Percentiles rank a stretch among this genome's conserved stretches.
These are phyloP conservation scores for Hystrix brachyura DNA, from an alignment of 2,113 vertebrate species.

Conservation along the genomic window DNA sequence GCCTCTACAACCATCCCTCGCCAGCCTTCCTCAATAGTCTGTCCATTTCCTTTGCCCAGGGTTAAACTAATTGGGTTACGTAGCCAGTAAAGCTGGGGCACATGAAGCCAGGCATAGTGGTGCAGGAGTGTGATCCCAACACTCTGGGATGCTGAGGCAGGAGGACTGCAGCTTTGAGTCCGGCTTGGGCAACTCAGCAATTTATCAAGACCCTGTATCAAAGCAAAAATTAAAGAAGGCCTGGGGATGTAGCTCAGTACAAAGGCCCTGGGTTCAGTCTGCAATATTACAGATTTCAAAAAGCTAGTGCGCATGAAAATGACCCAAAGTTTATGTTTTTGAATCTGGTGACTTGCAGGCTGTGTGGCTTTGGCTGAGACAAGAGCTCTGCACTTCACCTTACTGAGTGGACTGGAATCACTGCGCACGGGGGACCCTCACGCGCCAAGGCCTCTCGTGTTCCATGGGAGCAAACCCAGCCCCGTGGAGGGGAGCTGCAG, in stretches of 20 bases:
- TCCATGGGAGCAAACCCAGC: background rate
- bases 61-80: background rate
- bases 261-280: background rate
- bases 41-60: background rate
- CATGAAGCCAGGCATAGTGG: background rate
- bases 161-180: background rate
- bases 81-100: background rate
- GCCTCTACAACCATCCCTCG: background rate
- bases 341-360: background rate
- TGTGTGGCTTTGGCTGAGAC: background rate
- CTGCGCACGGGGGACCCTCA: background rate
- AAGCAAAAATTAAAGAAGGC: background rate
- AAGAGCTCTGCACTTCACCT: background rate
- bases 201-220: background rate
- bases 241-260: background rate
- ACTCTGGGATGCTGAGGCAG: background rate
- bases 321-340: background rate
- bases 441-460: background rate
- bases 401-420: background rate
- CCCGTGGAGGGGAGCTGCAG: no score
- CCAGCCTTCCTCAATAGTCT: background rate
- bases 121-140: background rate
- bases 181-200: background rate
- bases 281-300: background rate
- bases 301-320: background rate